Percentiles rank a stretch among this genome's conserved stretches.
These are phyloP conservation scores for Pristionchus exspectatus DNA, from an alignment of 2,888 invertebrate species.

Conservation along the genomic window DNA sequence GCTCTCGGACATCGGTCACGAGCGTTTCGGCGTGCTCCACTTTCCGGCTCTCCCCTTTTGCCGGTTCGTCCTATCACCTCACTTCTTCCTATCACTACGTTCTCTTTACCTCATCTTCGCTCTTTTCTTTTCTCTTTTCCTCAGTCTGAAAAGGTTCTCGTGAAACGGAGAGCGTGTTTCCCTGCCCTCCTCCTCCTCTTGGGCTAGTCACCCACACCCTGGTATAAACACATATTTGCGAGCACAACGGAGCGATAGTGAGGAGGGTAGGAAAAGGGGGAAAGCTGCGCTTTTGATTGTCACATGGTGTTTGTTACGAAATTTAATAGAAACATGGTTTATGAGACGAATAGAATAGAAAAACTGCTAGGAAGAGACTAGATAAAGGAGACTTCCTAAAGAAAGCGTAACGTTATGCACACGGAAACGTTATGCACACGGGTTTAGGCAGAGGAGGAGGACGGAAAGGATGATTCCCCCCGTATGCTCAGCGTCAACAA, in stretches of 20 bases:
- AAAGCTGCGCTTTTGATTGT: not conserved
- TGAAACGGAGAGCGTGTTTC: not conserved
- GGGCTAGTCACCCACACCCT: conserved; percentile 12
- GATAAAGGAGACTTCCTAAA: no score
- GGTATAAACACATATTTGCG: conserved; percentile 48
- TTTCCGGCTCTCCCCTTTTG: not conserved
- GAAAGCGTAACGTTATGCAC: not conserved
- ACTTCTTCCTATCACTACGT: not conserved
- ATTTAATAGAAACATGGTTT: no score
- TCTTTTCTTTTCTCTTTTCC: not conserved
- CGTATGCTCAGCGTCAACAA: not conserved
- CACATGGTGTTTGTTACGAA: conserved; percentile 44
- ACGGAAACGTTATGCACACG: not conserved
- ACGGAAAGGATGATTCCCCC: not conserved
- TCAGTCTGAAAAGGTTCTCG: not conserved
- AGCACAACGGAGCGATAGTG: not conserved
- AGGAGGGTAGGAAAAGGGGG: not conserved
- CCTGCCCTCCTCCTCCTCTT: not conserved
- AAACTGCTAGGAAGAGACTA: no score
- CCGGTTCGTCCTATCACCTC: not conserved
- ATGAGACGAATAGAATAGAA: no score
- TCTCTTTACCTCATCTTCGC: not conserved
- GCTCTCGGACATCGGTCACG: not conserved
- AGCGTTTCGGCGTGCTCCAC: not conserved
- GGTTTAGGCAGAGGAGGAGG: not conserved